phyloP scores from a whole-genome alignment of 2,113 vertebrate species.

The Lipotes vexillifer region DNA sequence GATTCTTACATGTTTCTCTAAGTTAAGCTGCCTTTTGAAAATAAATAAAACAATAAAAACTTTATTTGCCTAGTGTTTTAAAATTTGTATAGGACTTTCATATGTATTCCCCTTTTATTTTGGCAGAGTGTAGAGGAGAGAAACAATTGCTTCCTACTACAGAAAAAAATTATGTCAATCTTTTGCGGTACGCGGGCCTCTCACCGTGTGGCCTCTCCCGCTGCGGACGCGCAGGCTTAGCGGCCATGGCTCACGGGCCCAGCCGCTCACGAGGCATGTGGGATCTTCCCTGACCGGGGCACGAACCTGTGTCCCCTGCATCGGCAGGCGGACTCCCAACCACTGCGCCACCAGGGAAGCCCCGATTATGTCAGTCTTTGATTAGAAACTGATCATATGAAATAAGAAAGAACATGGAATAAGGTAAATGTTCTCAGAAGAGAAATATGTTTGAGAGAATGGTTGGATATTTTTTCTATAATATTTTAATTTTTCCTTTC shows the following conservation, averaged over 20 bases:
- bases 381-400: neutral
- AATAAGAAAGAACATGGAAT: neutral
- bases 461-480: neutral
- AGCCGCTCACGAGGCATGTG: too few relatives aligned
- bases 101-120: neutral
- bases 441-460: neutral
- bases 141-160: neutral
- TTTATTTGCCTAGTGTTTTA: neutral
- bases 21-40: neutral
- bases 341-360: too few relatives aligned
- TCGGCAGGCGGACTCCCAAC: too few relatives aligned
- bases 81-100: neutral
- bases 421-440: neutral
- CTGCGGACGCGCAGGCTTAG: too few relatives aligned
- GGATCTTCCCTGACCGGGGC: too few relatives aligned
- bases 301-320: too few relatives aligned
- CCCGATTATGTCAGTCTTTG: neutral
- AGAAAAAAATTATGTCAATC: neutral
- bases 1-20: neutral
- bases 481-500: neutral
- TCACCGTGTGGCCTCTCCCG: too few relatives aligned
- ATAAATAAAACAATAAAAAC: neutral
- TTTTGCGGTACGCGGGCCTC: neutral
- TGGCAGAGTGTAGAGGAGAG: neutral
- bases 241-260: too few relatives aligned